Base-by-base conservation (phyloP, 2,113 vertebrate species). In the Epinephelus cyanopodus region DNA sequence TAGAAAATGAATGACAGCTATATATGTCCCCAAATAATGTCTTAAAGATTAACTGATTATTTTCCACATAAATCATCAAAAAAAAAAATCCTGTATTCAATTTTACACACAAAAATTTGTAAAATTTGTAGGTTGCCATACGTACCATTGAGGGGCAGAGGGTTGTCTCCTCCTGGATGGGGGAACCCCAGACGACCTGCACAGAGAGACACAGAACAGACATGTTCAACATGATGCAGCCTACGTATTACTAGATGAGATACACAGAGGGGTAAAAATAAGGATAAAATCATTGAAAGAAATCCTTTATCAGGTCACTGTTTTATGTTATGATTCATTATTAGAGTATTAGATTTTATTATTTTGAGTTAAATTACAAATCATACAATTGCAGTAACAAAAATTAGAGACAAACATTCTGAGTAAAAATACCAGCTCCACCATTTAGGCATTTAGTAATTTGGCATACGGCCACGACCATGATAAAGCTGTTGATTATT, bases 61-160 rank as follows among this genome's bases (percentile, higher is more conserved):
- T 33, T 29, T 53, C 19, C 4, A 47, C 70, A 37, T 1, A 62
- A 14, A 15, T 19, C 18, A 21, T 15, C 29, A 21, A 62, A n/a
- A 61, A 10, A 52, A 53, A 29, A 37, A 45, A 12, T n/a, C 5
- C 42, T 23, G 42, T 6, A 19, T 58, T 3, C 12, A 1, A 60
- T 27, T 61, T 56, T 71, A 8, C 29, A 25, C 14, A 68, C 18
- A 60, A 50, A 23, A n/a, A n/a, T n/a, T n/a, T n/a, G n/a, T 64
- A 17, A 18, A n/a, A 48, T 54, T 21, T 53, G 15, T n/a, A 39
- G 25, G n/a, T 74, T 42, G 58, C 5, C 39, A 76, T 91, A 95
- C 96, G 56, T 96, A 97, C 96, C 97, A 92, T 96, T 97, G 90
- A 97, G 95, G 91, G 96, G 96, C 92, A 96, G 95, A 89, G 96